These are phyloP conservation scores for Andrena praecox DNA, from an alignment of 2,888 invertebrate genomes.

Conservation along the genomic window DNA sequence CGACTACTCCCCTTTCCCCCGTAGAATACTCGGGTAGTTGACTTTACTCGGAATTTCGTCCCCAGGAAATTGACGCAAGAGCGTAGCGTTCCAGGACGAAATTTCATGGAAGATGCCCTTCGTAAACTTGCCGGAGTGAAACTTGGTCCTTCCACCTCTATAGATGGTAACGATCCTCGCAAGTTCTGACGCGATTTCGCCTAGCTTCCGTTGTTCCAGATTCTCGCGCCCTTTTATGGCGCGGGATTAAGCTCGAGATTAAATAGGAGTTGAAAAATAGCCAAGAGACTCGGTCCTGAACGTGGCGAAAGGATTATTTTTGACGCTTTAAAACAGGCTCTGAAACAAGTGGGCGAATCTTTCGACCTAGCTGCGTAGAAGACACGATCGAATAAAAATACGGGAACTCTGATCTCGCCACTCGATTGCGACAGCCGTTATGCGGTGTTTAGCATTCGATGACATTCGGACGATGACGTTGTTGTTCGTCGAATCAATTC, in stretches of 20 bases:
- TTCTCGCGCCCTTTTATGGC: not conserved
- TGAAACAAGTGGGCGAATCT: not conserved
- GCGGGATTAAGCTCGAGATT: conserved; percentile 2
- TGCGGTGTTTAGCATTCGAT: conserved; percentile 46
- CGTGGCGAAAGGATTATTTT: not conserved
- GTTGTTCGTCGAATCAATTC: conserved; percentile 52
- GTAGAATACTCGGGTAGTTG: not conserved
- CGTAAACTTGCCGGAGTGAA: conserved; percentile 49
- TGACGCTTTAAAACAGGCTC: not conserved
- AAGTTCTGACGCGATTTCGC: conserved; percentile 37
- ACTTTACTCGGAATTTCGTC: conserved; percentile 28
- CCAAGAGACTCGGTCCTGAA: not conserved
- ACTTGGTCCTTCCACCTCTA: conserved; percentile 41
- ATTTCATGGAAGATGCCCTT: conserved; percentile 56
- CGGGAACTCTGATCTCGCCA: too few relatives aligned
- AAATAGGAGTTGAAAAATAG: not conserved
- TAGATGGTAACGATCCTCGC: conserved; percentile 32
- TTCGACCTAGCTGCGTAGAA: not conserved
- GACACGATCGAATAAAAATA: too few relatives aligned
- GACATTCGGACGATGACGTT: conserved; percentile 7
- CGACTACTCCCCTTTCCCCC: not conserved
- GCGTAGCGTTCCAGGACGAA: conserved; percentile 35
- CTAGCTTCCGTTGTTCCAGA: conserved; percentile 9
- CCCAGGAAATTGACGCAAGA: conserved; percentile 44
- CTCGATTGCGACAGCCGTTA: conserved; percentile 3